Evolutionary conservation across 2,888 invertebrate species (phyloP).

Genomic region (Zeuzera pyrina): DNA sequence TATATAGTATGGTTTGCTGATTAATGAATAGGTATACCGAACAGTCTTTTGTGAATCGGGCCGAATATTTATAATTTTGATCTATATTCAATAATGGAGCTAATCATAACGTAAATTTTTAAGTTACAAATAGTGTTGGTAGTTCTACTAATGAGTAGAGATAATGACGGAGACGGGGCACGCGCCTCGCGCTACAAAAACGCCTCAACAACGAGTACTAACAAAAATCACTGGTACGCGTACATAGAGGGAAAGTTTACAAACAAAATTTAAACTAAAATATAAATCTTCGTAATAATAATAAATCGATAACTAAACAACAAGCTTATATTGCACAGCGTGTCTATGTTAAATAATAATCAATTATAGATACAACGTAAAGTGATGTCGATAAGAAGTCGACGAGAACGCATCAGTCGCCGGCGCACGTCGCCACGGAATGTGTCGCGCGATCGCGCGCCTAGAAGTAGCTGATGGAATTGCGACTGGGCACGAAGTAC

Average conservation of each 20-base stretch:
- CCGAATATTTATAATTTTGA: constrained; percentile 75
- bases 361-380: no score
- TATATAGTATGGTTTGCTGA: constrained; percentile 48
- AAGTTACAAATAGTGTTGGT: no score
- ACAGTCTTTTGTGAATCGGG: constrained; percentile 79
- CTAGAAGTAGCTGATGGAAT: constrained; percentile 54
- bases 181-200: neutral
- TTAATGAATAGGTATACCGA: constrained; percentile 76
- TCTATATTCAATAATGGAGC: constrained; percentile 61
- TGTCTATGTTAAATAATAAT: constrained; percentile 56
- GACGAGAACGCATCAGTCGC: no score
- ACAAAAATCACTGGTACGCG: constrained; percentile 32
- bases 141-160: constrained; percentile 37
- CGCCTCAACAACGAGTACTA: constrained; percentile 21
- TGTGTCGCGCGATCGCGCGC: constrained; percentile 9
- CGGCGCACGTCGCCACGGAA: neutral
- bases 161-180: constrained; percentile 16
- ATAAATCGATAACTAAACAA: constrained; percentile 62
- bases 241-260: constrained; percentile 31
- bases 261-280: constrained; percentile 32
- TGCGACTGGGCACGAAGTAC: constrained; percentile 60
- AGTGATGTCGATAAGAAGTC: no score
- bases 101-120: no score
- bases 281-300: constrained; percentile 38
- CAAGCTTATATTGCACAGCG: constrained; percentile 69